Evolutionary conservation across 2,797 vertebrate genomes (phyloP), one percentile per base, ranked within the genome.

Genomic region (Oceanodroma leucorhoa): DNA sequence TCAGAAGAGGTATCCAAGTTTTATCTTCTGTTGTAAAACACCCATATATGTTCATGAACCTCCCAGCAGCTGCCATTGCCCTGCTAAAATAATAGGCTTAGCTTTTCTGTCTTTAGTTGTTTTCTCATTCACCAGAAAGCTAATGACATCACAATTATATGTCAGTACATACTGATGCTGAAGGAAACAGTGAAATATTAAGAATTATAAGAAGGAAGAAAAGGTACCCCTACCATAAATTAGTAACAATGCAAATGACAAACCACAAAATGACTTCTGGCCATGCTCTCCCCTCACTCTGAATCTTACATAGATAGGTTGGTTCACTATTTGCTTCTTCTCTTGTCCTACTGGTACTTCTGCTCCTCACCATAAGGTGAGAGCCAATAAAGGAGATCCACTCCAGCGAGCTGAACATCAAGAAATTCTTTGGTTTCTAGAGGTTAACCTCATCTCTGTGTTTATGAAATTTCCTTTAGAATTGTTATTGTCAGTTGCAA

Each of bases 241-340:
- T 69, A 53, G 29, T 60, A 73, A 27, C 6, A 50, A 7, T 9
- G 17, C 4, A 73, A 73, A 62, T 62, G 11, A 15, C n/a, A 80
- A 86, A 34, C 4, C 21, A 55, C 24, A 36, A 64, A 89, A 30
- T 23, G 1, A 67, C 21, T 80, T 34, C 26, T 54, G 34, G 8
- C 26, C 7, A 4, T 48, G 22, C 1, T 43, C 3, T 46, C 7
- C 5, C 5, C 4, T 17, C 2, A 23, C 1, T 5, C 21, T 67
- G 36, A 75, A 60, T 27, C 14, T 66, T 36, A 32, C 4, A 20
- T 7, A 50, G 5, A 5, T 14, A 45, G 14, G 62, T n/a, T 9
- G 18, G 55, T 30, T 89, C 10, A 60, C 14, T 19, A 7, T 27
- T 54, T 72, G 23, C 2, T 86, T 53, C 46, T 77, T 10, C 17